Evolutionary conservation across 2,888 invertebrate genomes (phyloP).

Genomic region (Steinernema carpocapsae): DNA sequence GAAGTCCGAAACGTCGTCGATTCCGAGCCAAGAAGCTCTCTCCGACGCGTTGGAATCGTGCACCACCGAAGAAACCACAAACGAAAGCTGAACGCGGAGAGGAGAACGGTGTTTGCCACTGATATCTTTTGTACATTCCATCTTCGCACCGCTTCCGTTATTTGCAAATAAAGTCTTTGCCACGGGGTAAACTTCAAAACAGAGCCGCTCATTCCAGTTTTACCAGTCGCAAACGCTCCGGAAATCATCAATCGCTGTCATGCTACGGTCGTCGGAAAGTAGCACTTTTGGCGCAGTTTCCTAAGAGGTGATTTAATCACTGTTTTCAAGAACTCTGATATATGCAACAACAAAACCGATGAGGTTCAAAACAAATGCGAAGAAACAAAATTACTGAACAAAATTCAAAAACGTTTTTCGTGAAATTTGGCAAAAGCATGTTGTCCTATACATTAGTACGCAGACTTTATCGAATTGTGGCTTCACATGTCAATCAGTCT

Average conservation of each 20-base stretch:
- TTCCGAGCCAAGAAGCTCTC: not conserved
- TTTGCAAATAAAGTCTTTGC: not conserved
- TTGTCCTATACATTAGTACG: too few relatives aligned
- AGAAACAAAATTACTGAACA: too few relatives aligned
- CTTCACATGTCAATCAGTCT: too few relatives aligned
- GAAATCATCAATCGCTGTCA: constrained; percentile 33
- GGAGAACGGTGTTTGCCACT: not conserved
- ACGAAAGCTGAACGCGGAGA: not conserved
- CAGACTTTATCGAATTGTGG: too few relatives aligned
- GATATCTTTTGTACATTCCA: constrained; percentile 13
- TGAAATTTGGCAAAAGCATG: too few relatives aligned
- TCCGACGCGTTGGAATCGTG: not conserved
- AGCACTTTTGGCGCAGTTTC: too few relatives aligned
- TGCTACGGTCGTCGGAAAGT: not conserved
- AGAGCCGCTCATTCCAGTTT: constrained; percentile 9
- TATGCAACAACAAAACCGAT: too few relatives aligned
- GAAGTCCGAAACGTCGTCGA: not conserved
- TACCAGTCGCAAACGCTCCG: not conserved
- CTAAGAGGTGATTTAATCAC: too few relatives aligned
- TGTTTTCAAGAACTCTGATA: too few relatives aligned
- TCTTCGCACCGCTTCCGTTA: not conserved
- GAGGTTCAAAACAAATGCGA: too few relatives aligned
- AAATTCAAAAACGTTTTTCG: too few relatives aligned
- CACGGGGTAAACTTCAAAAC: not conserved
- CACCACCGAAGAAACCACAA: not conserved